A percentile compares a stretch with the other conserved stretches of the same genome.
phyloP scores from a whole-genome alignment of 2,113 vertebrate species.

The Sebastes schlegelii region DNA sequence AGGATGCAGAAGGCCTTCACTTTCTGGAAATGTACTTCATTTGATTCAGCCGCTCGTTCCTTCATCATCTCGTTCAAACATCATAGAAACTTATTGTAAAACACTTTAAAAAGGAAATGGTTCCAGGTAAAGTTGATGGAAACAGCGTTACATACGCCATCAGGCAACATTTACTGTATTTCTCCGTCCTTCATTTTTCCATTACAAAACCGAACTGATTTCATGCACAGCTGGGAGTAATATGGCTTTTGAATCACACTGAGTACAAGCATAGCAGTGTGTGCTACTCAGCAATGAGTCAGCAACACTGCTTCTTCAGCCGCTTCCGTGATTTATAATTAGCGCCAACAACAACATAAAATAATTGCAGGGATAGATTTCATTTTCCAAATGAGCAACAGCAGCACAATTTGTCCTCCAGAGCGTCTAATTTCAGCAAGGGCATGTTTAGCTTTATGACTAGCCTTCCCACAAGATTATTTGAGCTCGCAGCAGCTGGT shows the following conservation, averaged over 20 bases:
- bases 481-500: conserved; percentile 68
- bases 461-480: conserved; percentile 69
- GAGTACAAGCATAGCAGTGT: conserved; percentile 59
- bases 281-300: conserved; percentile 63
- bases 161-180: conserved; percentile 31
- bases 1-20: not conserved
- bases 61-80: not conserved
- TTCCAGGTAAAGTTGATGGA: not conserved
- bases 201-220: conserved; percentile 68
- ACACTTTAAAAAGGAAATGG: not conserved
- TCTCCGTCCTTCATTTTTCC: conserved; percentile 60
- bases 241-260: conserved; percentile 60
- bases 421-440: conserved; percentile 64
- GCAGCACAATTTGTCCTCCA: conserved; percentile 68
- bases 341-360: conserved; percentile 74
- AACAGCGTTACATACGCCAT: conserved; percentile 4
- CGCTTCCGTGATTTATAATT: conserved; percentile 67
- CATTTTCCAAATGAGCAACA: conserved; percentile 76
- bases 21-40: conserved; percentile 7
- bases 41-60: not conserved
- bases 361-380: conserved; percentile 70
- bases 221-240: conserved; percentile 76
- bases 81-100: not conserved
- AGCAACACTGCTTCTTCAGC: conserved; percentile 54
- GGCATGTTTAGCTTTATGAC: conserved; percentile 69